A percentile compares a stretch with the other conserved stretches of the same genome.
These are phyloP conservation scores for Chrysomallon squamiferum DNA, from an alignment of 1,140 invertebrate genomes.

Conservation along the genomic window DNA sequence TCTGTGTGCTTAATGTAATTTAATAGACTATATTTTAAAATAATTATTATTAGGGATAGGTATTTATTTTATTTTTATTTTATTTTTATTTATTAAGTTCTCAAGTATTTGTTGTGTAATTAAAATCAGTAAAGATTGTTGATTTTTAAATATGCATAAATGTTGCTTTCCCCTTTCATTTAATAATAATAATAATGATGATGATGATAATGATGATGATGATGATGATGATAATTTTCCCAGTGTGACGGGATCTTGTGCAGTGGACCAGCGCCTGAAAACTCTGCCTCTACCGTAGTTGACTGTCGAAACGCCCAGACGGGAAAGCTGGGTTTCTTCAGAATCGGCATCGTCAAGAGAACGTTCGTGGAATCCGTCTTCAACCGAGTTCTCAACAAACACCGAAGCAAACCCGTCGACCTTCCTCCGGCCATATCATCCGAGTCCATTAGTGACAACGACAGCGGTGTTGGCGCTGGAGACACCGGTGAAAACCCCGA, in stretches of 20 bases:
- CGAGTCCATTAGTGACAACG: conserved; percentile 8
- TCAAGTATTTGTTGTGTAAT: no score
- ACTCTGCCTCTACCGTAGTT: conserved; percentile 48
- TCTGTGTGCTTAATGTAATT: not conserved
- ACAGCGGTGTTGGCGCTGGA: conserved; percentile 23
- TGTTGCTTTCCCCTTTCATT: no score
- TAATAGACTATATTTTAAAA: not conserved
- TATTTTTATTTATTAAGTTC: no score
- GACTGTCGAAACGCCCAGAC: conserved; percentile 38
- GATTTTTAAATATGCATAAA: no score
- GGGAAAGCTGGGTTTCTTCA: conserved; percentile 43
- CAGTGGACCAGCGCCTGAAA: conserved; percentile 45
- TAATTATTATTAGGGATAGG: no score
- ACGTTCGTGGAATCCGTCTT: conserved; percentile 40
- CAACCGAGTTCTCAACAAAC: conserved; percentile 26
- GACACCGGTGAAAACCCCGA: conserved; percentile 6
- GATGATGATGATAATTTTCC: no score
- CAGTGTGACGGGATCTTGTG: conserved; percentile 50
- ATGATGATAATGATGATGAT: no score
- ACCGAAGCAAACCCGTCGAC: not conserved
- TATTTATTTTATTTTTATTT: no score
- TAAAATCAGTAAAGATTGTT: no score
- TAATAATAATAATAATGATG: no score
- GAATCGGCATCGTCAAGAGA: conserved; percentile 44
- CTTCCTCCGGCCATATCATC: not conserved